phyloP scores from a whole-genome alignment of 1,140 invertebrate species.

The Berghia stephanieae region DNA sequence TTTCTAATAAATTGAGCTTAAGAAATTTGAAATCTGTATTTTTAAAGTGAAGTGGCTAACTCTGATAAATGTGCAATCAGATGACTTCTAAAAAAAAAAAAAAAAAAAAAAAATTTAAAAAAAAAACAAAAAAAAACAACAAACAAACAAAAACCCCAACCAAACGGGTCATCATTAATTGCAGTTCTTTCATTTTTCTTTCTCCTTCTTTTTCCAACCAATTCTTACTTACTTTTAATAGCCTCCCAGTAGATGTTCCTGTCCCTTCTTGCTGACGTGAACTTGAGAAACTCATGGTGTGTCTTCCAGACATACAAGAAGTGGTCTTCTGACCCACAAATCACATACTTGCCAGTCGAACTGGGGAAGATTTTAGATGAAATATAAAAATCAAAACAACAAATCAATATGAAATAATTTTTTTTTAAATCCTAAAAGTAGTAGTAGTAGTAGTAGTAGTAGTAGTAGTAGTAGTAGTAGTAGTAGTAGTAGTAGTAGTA shows the following conservation, averaged over 20 bases:
- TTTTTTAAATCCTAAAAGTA: background rate
- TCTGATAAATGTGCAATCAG: too few species aligned
- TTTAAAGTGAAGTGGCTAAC: too few species aligned
- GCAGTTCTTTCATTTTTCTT: background rate
- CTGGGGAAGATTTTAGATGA: conserved; percentile 36
- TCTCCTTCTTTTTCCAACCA: background rate
- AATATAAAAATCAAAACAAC: background rate
- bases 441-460: too few species aligned
- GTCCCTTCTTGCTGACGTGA: conserved; percentile 91
- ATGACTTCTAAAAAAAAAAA: too few species aligned
- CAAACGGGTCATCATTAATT: too few species aligned
- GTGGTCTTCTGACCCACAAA: conserved; percentile 97
- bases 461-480: too few species aligned
- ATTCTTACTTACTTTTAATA: conserved; percentile 76
- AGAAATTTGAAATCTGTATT: too few species aligned
- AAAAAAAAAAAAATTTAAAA: conserved; percentile 10
- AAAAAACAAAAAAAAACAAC: background rate
- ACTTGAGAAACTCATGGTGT: conserved; percentile 94
- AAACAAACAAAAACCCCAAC: too few species aligned
- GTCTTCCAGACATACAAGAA: conserved; percentile 98
- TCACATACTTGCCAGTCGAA: conserved; percentile 77
- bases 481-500: too few species aligned
- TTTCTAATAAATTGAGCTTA: too few species aligned
- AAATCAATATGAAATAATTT: background rate
- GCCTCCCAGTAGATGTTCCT: conserved; percentile 98